Base-by-base conservation (phyloP, 1,140 invertebrate genomes). In the Steinernema feltiae region DNA sequence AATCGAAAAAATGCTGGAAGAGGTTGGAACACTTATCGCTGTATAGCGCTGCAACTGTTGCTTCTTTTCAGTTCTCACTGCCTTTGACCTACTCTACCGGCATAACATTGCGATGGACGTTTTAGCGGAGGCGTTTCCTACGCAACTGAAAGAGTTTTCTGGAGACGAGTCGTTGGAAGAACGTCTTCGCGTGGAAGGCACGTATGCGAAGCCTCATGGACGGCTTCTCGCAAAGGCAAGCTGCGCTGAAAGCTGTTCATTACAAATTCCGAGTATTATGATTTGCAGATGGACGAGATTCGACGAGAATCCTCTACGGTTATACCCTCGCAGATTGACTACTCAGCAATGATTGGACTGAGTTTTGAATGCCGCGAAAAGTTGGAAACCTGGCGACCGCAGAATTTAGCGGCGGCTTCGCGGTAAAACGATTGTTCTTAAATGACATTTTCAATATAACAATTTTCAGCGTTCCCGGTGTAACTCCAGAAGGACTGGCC, bases 401-500 rank as follows among this genome's bases (percentile, higher is more conserved):
- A 70, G 32, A 84, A 78, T 53, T 74, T 83, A 7, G 82, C 80
- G 1, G 82, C 82, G 1, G 82, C 82, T n/a, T 79, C 82, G 15
- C 63, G 82, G 74, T 75, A 15, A n/a, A n/a, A n/a, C 27, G 48
- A 21, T 30, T 31, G 7, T 29, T 18, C 15, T 46, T 17, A 35
- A 72, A 18, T 53, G 21, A 74, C 17, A 18, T n/a, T 76, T 17
- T 24, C 31, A 24, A 74, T 29, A n/a, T 75, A 29, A 29, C 30
- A 72, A 48, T 27, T 12, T 74, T 75, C 46, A 76, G 75, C 3
- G 75, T 83, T 12, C 71, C 77, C 48, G 82, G 82, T 29, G 74
- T 83, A 18, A 84, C 82, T 18, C 82, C 82, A 7, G 81, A 82
- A 21, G 82, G 76, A n/a, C 70, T 83, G 27, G 71, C 81, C 30